Percentiles rank a stretch among this genome's conserved stretches.
Evolutionary conservation across 2,113 vertebrate species (phyloP).

Genomic region (Sceloporus tristichus): DNA sequence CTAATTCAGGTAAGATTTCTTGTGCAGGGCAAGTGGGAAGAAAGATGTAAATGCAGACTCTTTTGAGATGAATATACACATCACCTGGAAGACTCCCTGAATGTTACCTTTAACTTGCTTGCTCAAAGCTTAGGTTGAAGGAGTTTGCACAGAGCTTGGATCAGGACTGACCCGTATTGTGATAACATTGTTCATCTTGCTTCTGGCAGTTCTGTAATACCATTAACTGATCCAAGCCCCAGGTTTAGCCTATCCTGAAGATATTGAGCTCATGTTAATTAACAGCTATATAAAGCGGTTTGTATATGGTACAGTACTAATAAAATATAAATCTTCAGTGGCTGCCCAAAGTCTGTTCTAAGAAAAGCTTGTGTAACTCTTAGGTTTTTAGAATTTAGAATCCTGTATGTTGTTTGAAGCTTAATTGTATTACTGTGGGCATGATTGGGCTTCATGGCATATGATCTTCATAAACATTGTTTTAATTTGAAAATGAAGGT

Average conservation of each 20-base stretch:
- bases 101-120: neutral
- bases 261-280: neutral
- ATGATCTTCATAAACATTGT: neutral
- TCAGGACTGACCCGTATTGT: neutral
- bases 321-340: neutral
- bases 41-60: neutral
- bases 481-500: neutral
- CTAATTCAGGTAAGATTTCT: constrained; percentile 84
- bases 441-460: neutral
- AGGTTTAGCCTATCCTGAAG: neutral
- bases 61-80: neutral
- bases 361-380: too few relatives aligned
- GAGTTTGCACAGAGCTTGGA: neutral
- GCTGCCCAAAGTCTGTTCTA: too few relatives aligned
- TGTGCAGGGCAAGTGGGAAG: too few relatives aligned
- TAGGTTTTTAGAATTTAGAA: too few relatives aligned
- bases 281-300: neutral
- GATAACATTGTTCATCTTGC: neutral
- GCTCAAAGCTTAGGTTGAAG: neutral
- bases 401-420: too few relatives aligned
- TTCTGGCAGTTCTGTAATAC: neutral
- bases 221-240: neutral
- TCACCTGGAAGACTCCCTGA: neutral
- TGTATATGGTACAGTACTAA: too few relatives aligned
- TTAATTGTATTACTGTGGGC: too few relatives aligned